phyloP scores from a whole-genome alignment of 1,140 invertebrate species.

The Drosophila orena region DNA sequence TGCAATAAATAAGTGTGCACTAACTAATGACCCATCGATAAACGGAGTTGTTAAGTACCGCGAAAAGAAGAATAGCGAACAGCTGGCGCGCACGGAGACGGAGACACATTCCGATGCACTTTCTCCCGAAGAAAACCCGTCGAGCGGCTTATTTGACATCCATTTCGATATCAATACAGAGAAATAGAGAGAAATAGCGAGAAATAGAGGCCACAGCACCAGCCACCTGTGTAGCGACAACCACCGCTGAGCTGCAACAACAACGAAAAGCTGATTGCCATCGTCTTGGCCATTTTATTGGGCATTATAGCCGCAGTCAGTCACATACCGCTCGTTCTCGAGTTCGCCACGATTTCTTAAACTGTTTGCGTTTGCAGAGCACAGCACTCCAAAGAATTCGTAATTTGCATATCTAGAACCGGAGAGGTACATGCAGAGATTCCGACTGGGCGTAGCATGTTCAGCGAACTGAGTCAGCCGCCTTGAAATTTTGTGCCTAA shows the following conservation, averaged over 20 bases:
- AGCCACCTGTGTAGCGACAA: slow-evolving; percentile 18
- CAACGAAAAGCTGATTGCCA: slow-evolving; percentile 50
- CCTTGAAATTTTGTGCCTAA: slow-evolving; percentile 32
- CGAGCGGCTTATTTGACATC: slow-evolving; percentile 78
- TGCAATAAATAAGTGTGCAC: slow-evolving; percentile 20
- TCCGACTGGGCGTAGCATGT: slow-evolving; percentile 57
- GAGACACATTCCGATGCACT: slow-evolving; percentile 72
- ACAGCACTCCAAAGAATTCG: slow-evolving; percentile 43
- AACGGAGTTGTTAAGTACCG: slow-evolving; percentile 6
- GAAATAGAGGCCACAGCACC: slow-evolving; percentile 67
- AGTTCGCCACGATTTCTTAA: slow-evolving; percentile 44
- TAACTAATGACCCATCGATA: slow-evolving; percentile 15
- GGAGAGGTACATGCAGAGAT: slow-evolving; percentile 58
- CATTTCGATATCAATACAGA: slow-evolving; percentile 74
- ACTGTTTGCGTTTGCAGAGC: background rate
- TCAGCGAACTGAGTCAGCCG: slow-evolving; percentile 58
- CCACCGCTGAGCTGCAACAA: slow-evolving; percentile 12
- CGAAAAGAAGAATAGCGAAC: slow-evolving; percentile 8
- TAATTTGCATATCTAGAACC: slow-evolving; percentile 64
- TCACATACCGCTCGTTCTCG: slow-evolving; percentile 70
- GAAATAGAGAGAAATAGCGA: slow-evolving; percentile 49
- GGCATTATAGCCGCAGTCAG: slow-evolving; percentile 58
- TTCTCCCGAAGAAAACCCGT: slow-evolving; percentile 73
- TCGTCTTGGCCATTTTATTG: slow-evolving; percentile 61
- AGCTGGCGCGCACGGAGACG: slow-evolving; percentile 31